Evolutionary conservation across 1,140 invertebrate genomes (phyloP).

Genomic region (Elymnias hypermnestra): DNA sequence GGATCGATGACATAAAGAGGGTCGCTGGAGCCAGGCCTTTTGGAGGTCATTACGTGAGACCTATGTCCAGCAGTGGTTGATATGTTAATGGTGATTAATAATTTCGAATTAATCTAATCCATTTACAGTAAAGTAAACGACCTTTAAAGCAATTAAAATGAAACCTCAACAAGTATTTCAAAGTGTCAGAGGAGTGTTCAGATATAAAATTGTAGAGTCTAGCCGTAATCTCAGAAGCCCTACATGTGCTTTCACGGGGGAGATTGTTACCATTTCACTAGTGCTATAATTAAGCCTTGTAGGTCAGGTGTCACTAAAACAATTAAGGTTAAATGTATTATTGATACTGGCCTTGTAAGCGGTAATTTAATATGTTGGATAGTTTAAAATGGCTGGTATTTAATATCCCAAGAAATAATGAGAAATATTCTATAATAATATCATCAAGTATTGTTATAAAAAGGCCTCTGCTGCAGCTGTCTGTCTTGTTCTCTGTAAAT

Average conservation of each 20-base stretch:
- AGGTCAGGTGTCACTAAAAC: background rate
- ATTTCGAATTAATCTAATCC: background rate
- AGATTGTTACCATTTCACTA: constrained; percentile 1
- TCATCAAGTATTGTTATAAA: no score
- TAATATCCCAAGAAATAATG: no score
- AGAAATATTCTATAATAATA: no score
- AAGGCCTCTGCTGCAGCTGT: no score
- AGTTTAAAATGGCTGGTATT: background rate
- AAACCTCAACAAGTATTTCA: constrained; percentile 9
- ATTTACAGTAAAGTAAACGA: background rate
- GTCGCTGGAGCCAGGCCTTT: no score
- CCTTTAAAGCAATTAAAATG: constrained; percentile 6
- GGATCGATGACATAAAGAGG: no score
- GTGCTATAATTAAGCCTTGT: constrained; percentile 1
- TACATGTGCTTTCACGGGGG: background rate
- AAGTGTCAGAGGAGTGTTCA: constrained; percentile 2
- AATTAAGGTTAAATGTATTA: constrained; percentile 2
- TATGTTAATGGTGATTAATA: no score
- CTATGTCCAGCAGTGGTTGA: no score
- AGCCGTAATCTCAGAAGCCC: constrained; percentile 18
- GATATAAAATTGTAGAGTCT: constrained; percentile 3
- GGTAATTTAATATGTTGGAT: background rate
- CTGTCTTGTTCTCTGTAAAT: no score
- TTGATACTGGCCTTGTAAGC: background rate
- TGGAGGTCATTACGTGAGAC: no score